Percentiles rank a stretch among this genome's conserved stretches.
Conservation (phyloP, 64 coral and sea anemone genomes). For the Montipora cactus region DNA sequence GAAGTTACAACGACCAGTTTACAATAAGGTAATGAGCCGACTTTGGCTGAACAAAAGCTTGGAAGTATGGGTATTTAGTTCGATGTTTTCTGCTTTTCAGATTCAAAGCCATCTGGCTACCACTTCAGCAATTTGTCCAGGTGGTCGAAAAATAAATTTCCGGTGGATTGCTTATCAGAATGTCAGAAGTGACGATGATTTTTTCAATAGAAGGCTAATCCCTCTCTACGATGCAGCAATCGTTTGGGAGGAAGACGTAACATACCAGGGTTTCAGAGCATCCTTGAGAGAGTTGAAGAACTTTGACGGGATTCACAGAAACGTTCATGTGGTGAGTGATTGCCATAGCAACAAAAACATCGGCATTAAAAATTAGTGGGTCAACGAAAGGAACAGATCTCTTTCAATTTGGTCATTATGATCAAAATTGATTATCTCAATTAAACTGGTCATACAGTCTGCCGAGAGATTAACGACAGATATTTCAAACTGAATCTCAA, state of each 20-base stretch:
- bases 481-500: no score
- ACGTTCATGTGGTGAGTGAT: slow-evolving; percentile 49
- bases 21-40: background rate
- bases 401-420: no score
- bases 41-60: background rate
- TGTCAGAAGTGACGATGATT: background rate
- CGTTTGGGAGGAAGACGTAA: no score
- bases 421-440: no score
- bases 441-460: no score
- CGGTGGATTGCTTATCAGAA: background rate
- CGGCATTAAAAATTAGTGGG: no score
- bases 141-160: background rate
- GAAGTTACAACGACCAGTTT: no score
- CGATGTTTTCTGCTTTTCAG: background rate
- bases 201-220: background rate
- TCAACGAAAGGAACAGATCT: no score
- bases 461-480: no score
- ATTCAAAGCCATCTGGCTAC: background rate
- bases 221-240: background rate
- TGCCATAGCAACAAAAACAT: background rate
- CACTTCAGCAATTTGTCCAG: background rate
- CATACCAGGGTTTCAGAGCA: slow-evolving; percentile 10
- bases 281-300: slow-evolving; percentile 24
- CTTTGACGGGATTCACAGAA: slow-evolving; percentile 68
- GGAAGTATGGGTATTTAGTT: background rate